phyloP scores from a whole-genome alignment of 2,888 invertebrate genomes.

The Lepas anatifera region DNA sequence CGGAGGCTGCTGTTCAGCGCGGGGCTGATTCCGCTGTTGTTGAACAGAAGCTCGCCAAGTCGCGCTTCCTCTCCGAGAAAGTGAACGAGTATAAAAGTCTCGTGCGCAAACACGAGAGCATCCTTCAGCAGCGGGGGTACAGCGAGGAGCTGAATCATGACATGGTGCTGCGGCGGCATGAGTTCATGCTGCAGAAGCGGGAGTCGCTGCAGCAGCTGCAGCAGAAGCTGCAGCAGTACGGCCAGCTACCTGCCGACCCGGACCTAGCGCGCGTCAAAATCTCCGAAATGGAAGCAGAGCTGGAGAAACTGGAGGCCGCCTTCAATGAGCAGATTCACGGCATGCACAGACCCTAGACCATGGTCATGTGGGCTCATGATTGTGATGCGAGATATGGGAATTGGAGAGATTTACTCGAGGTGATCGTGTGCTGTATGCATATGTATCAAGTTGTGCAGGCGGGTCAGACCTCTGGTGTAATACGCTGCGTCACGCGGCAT shows the following conservation, averaged over 20 bases:
- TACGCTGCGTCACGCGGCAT: no score
- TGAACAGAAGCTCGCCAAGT: background rate
- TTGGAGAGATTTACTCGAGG: no score
- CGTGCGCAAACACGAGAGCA: background rate
- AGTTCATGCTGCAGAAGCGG: background rate
- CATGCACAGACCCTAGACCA: background rate
- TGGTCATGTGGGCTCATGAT: no score
- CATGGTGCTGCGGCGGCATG: background rate
- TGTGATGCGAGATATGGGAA: no score
- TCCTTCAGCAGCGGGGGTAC: background rate
- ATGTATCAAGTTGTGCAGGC: no score
- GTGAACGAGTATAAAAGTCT: background rate
- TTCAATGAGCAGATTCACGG: background rate
- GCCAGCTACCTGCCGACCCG: background rate
- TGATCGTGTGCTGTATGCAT: no score
- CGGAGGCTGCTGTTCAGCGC: background rate
- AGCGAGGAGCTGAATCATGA: background rate
- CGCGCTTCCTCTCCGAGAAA: background rate
- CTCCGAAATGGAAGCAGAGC: background rate
- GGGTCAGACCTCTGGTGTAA: no score
- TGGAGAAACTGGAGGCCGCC: background rate
- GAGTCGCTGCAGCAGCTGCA: conserved; percentile 1
- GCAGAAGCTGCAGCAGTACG: background rate
- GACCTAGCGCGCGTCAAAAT: conserved; percentile 4
- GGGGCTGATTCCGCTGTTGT: background rate